Percentiles rank a stretch among this genome's conserved stretches.
These are phyloP conservation scores for Syngnathus acus DNA, from an alignment of 2,797 vertebrate species.

Conservation along the genomic window DNA sequence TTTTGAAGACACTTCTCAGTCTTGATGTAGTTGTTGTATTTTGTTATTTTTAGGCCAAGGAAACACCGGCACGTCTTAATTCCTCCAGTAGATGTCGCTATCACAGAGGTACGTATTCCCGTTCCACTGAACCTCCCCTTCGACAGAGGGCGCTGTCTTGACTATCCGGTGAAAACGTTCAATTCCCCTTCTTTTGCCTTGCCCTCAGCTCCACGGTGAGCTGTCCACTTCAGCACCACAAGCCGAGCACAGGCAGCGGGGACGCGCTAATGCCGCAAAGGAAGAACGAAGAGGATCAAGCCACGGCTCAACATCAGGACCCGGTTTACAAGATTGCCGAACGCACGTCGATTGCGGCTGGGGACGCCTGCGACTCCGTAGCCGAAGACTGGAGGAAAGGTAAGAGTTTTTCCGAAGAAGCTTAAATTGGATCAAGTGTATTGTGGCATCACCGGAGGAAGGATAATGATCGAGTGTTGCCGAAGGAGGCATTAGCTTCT, in stretches of 20 bases:
- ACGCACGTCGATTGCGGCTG: not conserved
- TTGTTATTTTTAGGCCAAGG: too few relatives aligned
- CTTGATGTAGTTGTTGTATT: too few relatives aligned
- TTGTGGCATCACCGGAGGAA: constrained; percentile 4
- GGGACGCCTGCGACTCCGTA: constrained; percentile 5
- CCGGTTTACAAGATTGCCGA: not conserved
- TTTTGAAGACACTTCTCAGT: too few relatives aligned
- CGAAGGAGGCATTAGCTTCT: too few relatives aligned
- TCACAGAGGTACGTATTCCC: not conserved
- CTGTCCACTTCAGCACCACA: constrained; percentile 79
- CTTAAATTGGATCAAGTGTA: constrained; percentile 39
- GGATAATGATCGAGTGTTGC: too few relatives aligned
- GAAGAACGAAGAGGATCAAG: constrained; percentile 33
- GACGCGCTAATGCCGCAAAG: constrained; percentile 35
- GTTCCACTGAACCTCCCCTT: constrained; percentile 42
- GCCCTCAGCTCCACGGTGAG: constrained; percentile 54
- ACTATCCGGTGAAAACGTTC: constrained; percentile 1
- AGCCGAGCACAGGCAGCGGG: constrained; percentile 46
- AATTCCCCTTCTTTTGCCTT: constrained; percentile 24
- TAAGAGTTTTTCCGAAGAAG: constrained; percentile 40
- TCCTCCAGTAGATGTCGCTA: constrained; percentile 37
- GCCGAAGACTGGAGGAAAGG: constrained; percentile 26
- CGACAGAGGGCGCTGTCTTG: constrained; percentile 38
- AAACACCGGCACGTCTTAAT: not conserved
- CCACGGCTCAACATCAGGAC: not conserved